Base-by-base conservation (phyloP, 2,888 invertebrate genomes). In the Apamea anceps region DNA sequence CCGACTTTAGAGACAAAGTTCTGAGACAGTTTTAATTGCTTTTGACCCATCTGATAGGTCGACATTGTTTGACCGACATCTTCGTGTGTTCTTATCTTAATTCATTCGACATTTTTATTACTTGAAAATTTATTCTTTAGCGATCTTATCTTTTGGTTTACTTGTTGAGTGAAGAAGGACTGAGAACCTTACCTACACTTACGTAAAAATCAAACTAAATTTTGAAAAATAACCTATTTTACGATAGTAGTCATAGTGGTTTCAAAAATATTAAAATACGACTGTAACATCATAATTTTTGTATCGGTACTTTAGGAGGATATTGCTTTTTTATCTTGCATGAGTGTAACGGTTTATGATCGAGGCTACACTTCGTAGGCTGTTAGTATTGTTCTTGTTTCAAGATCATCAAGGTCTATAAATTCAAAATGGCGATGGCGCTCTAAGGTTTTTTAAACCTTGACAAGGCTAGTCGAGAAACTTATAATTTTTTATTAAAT, bases 21-120 rank as follows among this genome's bases (percentile, higher is more conserved):
- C 79, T 85, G 85, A 91, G 93, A 90, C 92, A 90, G 90, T 93
- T 94, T 92, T 93, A 94, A 95, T 95, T 94, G 92, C 91, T 93
- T 93, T 91, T 87, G 87, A 92, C 90, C 89, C 90, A 92, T 92
- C 91, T 85, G 88, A 89, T 87, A 80, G 83, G 71, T 80, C 79
- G 87, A 88, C 90, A 87, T 91, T 91, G 87, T 91, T 90, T 89
- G 89, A 88, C 87, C 80, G 82, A 85, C 86, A 90, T 90, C 85
- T 79, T 75, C 85, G 86, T 85, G 78, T 75, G 60, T 60, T 66
- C 77, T 82, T 87, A 87, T 85, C 83, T 84, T 72, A 75, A 73
- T 80, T 80, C n/a, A 62, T 79, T 86, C 62, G 81, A 72, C 32
- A 62, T 75, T 81, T 87, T 83, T 82, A 79, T 82, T 54, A 79